A percentile compares a stretch with the other conserved stretches of the same genome.
Conservation (phyloP, 2,797 vertebrate species). For the Eremophila alpestris region DNA sequence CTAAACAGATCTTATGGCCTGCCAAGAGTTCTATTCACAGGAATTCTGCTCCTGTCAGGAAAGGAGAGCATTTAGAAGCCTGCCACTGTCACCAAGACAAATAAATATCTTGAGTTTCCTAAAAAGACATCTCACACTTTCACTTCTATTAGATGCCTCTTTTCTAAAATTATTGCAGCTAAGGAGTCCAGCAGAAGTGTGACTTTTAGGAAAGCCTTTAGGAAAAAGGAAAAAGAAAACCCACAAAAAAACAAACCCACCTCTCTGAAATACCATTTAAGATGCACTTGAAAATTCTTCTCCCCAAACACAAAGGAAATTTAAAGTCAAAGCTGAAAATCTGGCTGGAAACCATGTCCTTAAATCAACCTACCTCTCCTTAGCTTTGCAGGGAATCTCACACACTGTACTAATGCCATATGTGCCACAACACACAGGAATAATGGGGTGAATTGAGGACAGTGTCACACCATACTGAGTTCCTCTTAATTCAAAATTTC, state of each 20-base stretch:
- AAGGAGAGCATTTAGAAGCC: background rate
- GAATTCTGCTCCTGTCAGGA: background rate
- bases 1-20: background rate
- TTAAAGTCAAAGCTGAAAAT: conserved; percentile 51
- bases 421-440: conserved; percentile 70
- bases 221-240: background rate
- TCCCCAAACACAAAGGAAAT: conserved; percentile 49
- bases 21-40: background rate
- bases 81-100: conserved; percentile 12
- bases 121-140: background rate
- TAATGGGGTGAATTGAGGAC: conserved; percentile 70
- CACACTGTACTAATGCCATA: conserved; percentile 72
- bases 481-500: conserved; percentile 62
- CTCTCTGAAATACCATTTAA: conserved; percentile 16
- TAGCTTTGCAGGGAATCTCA: conserved; percentile 72
- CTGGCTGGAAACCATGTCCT: conserved; percentile 67
- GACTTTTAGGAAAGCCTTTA: background rate
- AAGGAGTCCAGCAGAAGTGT: background rate
- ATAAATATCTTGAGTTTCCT: conserved; percentile 15
- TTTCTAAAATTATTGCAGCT: conserved; percentile 23
- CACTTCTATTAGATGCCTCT: background rate
- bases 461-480: conserved; percentile 61
- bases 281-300: background rate
- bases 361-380: conserved; percentile 71
- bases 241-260: background rate